Base-by-base conservation (phyloP, 2,888 invertebrate species). In the Chesias legatella region DNA sequence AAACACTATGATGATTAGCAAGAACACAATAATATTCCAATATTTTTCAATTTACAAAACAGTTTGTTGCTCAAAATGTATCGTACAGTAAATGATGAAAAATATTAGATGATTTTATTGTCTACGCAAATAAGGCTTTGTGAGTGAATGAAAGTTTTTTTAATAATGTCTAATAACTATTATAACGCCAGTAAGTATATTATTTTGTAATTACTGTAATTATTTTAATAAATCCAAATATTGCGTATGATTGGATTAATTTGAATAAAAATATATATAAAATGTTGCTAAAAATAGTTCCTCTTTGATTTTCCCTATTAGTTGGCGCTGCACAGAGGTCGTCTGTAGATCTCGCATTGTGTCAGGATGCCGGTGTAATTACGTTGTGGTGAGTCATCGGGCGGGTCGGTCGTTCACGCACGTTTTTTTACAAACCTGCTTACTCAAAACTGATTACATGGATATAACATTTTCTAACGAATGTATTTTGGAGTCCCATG, bases 201-300 rank as follows among this genome's bases (percentile, higher is more conserved):
- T 81, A 84, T 83, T 85, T 88, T 86, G 80, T 86, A 86, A 85
- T 84, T 81, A 84, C 74, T 76, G 79, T 81, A 74, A 79, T 84
- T 79, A 84, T 84, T 88, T 84, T 82, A 85, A 81, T 76, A 74
- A 79, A 76, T 79, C 71, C 75, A 83, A 82, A 79, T 80, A 83
- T 83, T 81, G 80, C 78, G 84, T 85, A 88, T 82, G 79, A 85
- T 83, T 85, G 74, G 83, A 83, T 89, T 88, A 74, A 88, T 88
- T 89, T 88, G 77, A 89, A 86, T 88, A 89, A 89, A 86, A 88
- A 86, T 88, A 88, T 88, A 88, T 89, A 89, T 88, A 88, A 89
- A 89, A 88, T 88, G 88, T 89, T 88, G 83, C 83, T 83, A 84
- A 81, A 66, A 66, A 17, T 17, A 17, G 5, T 17, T 17, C 2